Conservation (phyloP, 1,140 invertebrate genomes). For the Lerema accius region DNA sequence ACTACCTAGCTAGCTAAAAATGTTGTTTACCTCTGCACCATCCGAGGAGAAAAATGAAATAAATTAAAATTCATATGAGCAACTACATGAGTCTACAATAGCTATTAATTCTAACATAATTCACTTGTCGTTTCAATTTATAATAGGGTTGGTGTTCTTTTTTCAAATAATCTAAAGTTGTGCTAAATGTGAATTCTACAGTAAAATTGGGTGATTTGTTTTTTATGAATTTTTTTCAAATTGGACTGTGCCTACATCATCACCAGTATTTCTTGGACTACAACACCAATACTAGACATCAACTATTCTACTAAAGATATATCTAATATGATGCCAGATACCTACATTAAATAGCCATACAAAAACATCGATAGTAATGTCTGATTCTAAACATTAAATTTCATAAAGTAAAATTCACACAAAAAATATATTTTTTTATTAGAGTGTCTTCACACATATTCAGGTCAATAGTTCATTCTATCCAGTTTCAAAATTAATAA, state of each 20-base stretch:
- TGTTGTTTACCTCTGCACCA: slow-evolving; percentile 75
- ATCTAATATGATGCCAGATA: too few species aligned
- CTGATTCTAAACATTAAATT: too few species aligned
- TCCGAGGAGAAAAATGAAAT: slow-evolving; percentile 66
- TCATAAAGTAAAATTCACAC: slow-evolving; percentile 12
- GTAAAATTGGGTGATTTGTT: background rate
- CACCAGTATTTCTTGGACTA: background rate
- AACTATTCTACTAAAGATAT: background rate
- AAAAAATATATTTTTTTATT: slow-evolving; percentile 1
- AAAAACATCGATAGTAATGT: too few species aligned
- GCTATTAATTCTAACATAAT: background rate
- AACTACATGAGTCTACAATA: slow-evolving; percentile 26
- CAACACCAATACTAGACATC: background rate
- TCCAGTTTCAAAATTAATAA: too few species aligned
- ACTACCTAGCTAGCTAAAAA: slow-evolving; percentile 44
- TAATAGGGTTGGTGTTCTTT: background rate
- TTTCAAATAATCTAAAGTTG: background rate
- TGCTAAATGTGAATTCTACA: slow-evolving; percentile 10
- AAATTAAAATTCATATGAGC: slow-evolving; percentile 42
- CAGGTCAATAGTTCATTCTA: background rate
- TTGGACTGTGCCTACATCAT: slow-evolving; percentile 16
- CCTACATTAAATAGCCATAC: too few species aligned
- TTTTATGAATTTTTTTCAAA: background rate
- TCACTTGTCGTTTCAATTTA: background rate
- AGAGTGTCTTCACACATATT: slow-evolving; percentile 13